phyloP scores from a whole-genome alignment of 2,888 invertebrate genomes.

The Callimorpha dominula region DNA sequence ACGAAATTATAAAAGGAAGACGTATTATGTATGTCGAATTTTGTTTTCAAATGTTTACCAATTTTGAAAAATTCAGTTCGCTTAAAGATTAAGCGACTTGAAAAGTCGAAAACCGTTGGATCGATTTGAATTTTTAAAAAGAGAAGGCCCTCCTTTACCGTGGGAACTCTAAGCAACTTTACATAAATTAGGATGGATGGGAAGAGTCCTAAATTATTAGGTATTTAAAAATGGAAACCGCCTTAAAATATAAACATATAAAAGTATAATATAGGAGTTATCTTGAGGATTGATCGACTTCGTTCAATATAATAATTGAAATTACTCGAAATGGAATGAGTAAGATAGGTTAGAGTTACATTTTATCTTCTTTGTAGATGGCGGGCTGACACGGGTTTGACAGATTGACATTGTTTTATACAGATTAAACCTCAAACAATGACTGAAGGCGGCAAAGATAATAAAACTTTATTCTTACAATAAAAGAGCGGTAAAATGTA shows the following conservation, averaged over 20 bases:
- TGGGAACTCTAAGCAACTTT: background rate
- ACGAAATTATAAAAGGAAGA: too few species aligned
- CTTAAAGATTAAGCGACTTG: too few species aligned
- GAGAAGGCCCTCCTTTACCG: too few species aligned
- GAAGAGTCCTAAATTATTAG: background rate
- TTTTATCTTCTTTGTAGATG: conserved; percentile 2
- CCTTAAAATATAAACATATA: background rate
- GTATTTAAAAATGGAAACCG: background rate
- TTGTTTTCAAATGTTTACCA: too few species aligned
- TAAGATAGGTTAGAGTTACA: background rate
- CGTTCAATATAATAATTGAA: background rate
- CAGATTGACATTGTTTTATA: conserved; percentile 1
- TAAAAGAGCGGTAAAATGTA: background rate
- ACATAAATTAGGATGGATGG: background rate
- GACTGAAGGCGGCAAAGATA: background rate
- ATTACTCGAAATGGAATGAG: background rate
- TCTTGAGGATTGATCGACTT: background rate
- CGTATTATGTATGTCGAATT: too few species aligned
- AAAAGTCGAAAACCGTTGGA: too few species aligned
- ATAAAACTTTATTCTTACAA: background rate
- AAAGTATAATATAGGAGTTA: background rate
- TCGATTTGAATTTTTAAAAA: too few species aligned
- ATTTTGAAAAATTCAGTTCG: too few species aligned
- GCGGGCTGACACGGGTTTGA: background rate
- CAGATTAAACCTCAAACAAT: background rate